Conservation (phyloP, 2,113 vertebrate genomes). For the Scalopus aquaticus region DNA sequence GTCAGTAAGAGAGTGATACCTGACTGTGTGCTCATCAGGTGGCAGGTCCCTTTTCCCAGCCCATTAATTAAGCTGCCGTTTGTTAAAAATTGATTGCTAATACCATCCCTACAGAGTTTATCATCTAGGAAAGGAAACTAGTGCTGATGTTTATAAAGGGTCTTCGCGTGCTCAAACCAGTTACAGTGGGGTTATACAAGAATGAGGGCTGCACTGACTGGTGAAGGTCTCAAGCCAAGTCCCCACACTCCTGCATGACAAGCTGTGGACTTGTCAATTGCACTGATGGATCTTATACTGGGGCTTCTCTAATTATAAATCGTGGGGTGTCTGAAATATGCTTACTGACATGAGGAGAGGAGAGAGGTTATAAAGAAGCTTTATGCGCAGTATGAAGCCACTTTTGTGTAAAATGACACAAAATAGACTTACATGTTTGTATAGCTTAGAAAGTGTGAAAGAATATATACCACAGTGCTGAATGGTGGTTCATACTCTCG, state of each 20-base stretch:
- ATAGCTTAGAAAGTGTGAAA: not conserved
- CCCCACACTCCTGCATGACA: not conserved
- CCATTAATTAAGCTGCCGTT: not conserved
- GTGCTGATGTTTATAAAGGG: not conserved
- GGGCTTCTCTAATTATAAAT: not conserved
- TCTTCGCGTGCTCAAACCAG: not conserved
- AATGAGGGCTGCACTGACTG: not conserved
- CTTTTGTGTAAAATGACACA: not conserved
- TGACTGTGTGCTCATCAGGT: not conserved
- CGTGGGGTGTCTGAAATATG: not conserved
- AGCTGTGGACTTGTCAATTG: not conserved
- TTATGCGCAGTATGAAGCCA: not conserved
- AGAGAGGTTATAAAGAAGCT: not conserved
- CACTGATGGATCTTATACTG: not conserved
- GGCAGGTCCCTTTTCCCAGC: not conserved
- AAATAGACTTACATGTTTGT: not conserved
- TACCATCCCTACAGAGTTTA: not conserved
- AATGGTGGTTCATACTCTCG: not conserved
- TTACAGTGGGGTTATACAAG: not conserved
- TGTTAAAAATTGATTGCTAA: not conserved
- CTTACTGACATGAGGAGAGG: not conserved
- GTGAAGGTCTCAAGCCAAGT: not conserved
- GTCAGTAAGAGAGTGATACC: not conserved
- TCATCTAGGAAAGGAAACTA: not conserved
- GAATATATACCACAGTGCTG: not conserved